These are phyloP conservation scores for Penaeus indicus DNA, from an alignment of 1,140 invertebrate species.

Conservation along the genomic window DNA sequence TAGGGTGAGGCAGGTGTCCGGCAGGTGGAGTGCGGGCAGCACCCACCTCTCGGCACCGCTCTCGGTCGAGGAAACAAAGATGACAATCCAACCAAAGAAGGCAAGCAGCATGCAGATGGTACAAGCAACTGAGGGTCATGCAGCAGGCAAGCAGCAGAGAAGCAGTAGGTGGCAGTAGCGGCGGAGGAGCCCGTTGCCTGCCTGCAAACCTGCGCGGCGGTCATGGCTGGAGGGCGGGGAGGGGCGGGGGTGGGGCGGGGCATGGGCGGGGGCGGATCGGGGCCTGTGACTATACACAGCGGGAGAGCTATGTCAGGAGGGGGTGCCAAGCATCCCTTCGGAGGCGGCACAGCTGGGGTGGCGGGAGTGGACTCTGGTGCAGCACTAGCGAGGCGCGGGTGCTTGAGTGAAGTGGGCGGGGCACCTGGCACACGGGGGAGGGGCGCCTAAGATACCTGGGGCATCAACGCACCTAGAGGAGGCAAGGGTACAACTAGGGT, in stretches of 20 bases:
- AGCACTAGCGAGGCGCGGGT: too few species aligned
- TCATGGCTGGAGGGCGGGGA: too few species aligned
- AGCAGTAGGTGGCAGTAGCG: slow-evolving; percentile 16
- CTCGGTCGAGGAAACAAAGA: slow-evolving; percentile 17
- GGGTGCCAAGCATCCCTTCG: not conserved
- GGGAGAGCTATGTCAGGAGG: not conserved
- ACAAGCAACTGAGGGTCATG: slow-evolving; percentile 30
- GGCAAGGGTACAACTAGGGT: too few species aligned
- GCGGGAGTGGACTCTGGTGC: too few species aligned
- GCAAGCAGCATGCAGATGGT: slow-evolving; percentile 27
- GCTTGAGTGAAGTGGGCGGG: too few species aligned
- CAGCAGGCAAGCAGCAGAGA: slow-evolving; percentile 30
- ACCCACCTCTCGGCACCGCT: not conserved
- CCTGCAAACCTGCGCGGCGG: too few species aligned
- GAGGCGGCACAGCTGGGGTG: too few species aligned
- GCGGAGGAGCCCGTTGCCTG: not conserved
- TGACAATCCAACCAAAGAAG: slow-evolving; percentile 26
- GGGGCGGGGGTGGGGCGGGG: not conserved
- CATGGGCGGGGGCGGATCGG: not conserved
- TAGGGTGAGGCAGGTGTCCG: not conserved
- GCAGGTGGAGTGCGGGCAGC: not conserved
- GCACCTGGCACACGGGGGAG: too few species aligned
- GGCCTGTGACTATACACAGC: not conserved
- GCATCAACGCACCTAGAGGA: too few species aligned
- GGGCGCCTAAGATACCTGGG: too few species aligned